Evolutionary conservation across 2,888 invertebrate genomes (phyloP).

Genomic region (Macaria liturata): DNA sequence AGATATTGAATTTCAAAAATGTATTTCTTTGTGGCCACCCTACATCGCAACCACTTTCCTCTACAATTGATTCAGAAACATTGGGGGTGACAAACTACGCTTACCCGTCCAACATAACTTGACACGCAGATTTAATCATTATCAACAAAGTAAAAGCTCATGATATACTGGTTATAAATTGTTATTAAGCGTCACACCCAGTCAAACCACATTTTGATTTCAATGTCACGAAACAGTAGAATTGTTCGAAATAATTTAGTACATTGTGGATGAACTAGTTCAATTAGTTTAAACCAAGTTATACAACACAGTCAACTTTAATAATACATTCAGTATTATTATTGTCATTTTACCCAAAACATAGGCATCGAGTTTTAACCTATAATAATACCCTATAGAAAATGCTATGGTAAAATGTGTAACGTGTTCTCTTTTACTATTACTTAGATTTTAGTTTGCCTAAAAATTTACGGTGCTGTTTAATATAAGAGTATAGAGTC

Average conservation of each 20-base stretch:
- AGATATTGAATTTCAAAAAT: too few species aligned
- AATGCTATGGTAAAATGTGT: too few species aligned
- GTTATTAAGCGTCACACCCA: not conserved
- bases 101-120: constrained; percentile 36
- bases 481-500: too few species aligned
- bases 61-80: constrained; percentile 40
- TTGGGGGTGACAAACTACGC: constrained; percentile 38
- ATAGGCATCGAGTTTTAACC: too few species aligned
- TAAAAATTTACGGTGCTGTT: too few species aligned
- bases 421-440: too few species aligned
- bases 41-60: constrained; percentile 31
- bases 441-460: too few species aligned
- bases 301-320: too few species aligned
- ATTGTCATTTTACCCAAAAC: too few species aligned
- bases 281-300: too few species aligned
- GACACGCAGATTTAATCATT: constrained; percentile 30
- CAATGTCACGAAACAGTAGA: not conserved
- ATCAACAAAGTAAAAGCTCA: constrained; percentile 14
- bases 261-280: constrained; percentile 9
- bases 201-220: constrained; percentile 13
- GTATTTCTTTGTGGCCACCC: not conserved
- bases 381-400: too few species aligned
- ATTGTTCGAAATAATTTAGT: not conserved
- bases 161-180: constrained; percentile 24
- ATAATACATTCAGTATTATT: too few species aligned